These are phyloP conservation scores for Eciton burchellii DNA, from an alignment of 1,140 invertebrate species.

Conservation along the genomic window DNA sequence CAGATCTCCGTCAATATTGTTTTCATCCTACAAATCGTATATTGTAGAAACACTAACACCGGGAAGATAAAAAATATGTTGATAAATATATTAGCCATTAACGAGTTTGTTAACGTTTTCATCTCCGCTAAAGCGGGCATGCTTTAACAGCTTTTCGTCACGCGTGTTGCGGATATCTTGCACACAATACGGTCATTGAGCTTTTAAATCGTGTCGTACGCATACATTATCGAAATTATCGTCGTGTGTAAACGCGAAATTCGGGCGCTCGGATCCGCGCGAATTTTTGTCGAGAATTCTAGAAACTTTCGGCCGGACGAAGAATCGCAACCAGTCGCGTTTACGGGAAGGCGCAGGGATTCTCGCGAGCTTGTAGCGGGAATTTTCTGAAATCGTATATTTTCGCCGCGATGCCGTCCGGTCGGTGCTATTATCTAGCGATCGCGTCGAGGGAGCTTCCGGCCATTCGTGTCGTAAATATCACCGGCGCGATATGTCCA, in stretches of 20 bases:
- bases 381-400: constrained; percentile 4
- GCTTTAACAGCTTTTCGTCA: constrained; percentile 19
- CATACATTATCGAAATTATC: constrained; percentile 7
- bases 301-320: not conserved
- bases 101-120: constrained; percentile 3
- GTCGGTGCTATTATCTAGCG: constrained; percentile 40
- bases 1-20: not conserved
- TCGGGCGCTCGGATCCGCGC: not conserved
- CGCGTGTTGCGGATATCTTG: constrained; percentile 39
- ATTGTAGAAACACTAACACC: not conserved
- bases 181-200: constrained; percentile 55
- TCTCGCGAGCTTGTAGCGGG: constrained; percentile 23
- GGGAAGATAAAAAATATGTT: not conserved
- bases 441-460: constrained; percentile 40
- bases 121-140: constrained; percentile 9
- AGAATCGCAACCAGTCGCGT: constrained; percentile 8
- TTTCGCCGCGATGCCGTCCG: not conserved
- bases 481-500: constrained; percentile 27
- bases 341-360: constrained; percentile 8
- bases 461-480: constrained; percentile 41
- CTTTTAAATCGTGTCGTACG: constrained; percentile 32
- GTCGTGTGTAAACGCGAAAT: not conserved
- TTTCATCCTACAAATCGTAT: not conserved
- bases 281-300: not conserved
- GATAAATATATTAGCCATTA: constrained; percentile 34